Evolutionary conservation across 2,113 vertebrate species (phyloP).

Genomic region (Campylomormyrus tamandua): DNA sequence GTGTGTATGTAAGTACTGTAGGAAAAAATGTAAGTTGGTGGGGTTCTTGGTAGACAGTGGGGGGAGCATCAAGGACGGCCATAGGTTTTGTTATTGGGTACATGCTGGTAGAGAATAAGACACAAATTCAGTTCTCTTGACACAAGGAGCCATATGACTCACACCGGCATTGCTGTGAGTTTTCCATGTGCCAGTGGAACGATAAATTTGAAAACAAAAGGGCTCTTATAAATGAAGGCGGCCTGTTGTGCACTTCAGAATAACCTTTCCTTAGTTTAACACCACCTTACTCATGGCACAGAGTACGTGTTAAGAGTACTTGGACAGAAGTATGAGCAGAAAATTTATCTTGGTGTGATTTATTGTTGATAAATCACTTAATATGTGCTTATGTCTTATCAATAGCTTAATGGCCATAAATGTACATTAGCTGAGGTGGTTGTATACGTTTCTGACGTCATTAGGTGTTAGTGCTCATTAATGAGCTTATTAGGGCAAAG

Average conservation of each 20-base stretch:
- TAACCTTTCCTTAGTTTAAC: background rate
- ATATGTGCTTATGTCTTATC: background rate
- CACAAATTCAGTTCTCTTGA: background rate
- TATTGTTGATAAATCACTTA: background rate
- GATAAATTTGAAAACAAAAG: background rate
- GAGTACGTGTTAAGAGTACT: background rate
- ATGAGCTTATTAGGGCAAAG: background rate
- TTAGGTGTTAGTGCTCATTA: background rate
- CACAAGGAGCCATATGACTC: background rate
- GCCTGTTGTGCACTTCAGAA: background rate
- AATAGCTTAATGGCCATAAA: background rate
- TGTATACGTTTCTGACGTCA: background rate
- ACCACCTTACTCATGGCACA: background rate
- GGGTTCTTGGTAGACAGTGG: background rate
- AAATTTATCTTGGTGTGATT: background rate
- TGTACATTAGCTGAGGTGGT: background rate
- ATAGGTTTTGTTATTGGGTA: background rate
- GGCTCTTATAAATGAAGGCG: background rate
- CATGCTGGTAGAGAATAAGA: background rate
- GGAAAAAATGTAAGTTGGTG: background rate
- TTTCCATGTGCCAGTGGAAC: background rate
- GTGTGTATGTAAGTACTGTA: background rate
- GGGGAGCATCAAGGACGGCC: background rate
- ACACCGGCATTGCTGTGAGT: background rate
- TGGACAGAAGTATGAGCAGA: background rate